Conservation (phyloP, 1,140 invertebrate genomes). For the Araneus ventricosus region DNA sequence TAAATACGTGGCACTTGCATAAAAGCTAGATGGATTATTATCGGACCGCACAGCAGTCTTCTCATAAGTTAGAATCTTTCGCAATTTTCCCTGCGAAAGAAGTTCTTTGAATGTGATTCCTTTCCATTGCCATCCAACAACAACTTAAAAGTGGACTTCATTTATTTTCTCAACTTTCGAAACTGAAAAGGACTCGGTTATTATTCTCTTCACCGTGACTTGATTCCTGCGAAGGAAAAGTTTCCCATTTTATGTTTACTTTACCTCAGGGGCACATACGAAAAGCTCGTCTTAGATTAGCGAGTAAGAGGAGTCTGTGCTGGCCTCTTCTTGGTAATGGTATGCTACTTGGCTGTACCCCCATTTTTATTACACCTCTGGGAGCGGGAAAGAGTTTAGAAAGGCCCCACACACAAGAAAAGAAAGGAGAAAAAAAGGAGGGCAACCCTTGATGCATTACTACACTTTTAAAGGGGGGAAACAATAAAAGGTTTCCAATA, state of each 20-base stretch:
- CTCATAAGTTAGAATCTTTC: background rate
- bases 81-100: background rate
- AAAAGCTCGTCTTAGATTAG: background rate
- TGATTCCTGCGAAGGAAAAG: background rate
- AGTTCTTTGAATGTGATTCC: background rate
- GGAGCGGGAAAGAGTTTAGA: background rate
- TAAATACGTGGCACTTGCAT: conserved; percentile 50
- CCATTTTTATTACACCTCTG: conserved; percentile 37
- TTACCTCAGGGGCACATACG: conserved; percentile 6
- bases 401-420: background rate
- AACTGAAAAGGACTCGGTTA: conserved; percentile 39
- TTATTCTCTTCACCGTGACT: conserved; percentile 29
- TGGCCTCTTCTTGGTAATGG: conserved; percentile 15
- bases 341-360: conserved; percentile 17
- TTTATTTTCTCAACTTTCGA: conserved; percentile 37
- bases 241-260: conserved; percentile 46
- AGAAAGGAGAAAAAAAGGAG: background rate
- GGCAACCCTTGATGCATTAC: background rate
- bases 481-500: conserved; percentile 17
- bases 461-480: conserved; percentile 8
- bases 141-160: conserved; percentile 35
- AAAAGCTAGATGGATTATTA: conserved; percentile 57
- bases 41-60: background rate
- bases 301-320: background rate
- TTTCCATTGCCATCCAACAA: background rate